phyloP scores from a whole-genome alignment of 2,113 vertebrate genomes.

The Carettochelys insculpta region DNA sequence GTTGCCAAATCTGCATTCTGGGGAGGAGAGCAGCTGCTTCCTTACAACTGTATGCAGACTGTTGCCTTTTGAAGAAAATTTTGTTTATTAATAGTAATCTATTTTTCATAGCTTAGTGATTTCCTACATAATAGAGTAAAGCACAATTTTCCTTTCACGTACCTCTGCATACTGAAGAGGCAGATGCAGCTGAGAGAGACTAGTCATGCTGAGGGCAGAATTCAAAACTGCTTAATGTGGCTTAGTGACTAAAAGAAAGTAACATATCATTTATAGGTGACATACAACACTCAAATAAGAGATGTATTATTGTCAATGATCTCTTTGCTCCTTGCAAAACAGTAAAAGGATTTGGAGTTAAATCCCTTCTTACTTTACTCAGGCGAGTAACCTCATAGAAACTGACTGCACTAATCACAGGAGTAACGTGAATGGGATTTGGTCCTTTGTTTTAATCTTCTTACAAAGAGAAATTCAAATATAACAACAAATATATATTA shows the following conservation, averaged over 20 bases:
- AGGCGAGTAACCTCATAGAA: conserved; percentile 13
- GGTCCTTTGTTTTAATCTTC: conserved; percentile 10
- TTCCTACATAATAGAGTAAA: conserved; percentile 66
- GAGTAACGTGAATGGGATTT: conserved; percentile 11
- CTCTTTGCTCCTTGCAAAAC: conserved; percentile 23
- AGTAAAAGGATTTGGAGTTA: conserved; percentile 42
- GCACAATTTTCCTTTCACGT: conserved; percentile 56
- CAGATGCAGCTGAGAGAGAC: conserved; percentile 53
- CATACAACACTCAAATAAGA: conserved; percentile 24
- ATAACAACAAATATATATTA: background rate
- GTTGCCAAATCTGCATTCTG: conserved; percentile 39
- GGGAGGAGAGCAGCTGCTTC: conserved; percentile 58
- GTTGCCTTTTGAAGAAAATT: conserved; percentile 49
- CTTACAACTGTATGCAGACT: conserved; percentile 28
- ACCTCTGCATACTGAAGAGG: conserved; percentile 48
- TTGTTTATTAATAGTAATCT: conserved; percentile 70
- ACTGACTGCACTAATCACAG: background rate
- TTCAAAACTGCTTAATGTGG: conserved; percentile 49
- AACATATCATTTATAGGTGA: conserved; percentile 35
- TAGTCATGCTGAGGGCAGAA: conserved; percentile 56
- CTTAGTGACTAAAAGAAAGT: conserved; percentile 60
- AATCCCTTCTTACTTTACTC: conserved; percentile 43
- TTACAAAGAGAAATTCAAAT: conserved; percentile 14
- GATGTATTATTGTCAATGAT: conserved; percentile 53
- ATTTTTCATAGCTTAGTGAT: conserved; percentile 49